phyloP scores from a whole-genome alignment of 2,888 invertebrate genomes.

The Agonum fuliginosum region DNA sequence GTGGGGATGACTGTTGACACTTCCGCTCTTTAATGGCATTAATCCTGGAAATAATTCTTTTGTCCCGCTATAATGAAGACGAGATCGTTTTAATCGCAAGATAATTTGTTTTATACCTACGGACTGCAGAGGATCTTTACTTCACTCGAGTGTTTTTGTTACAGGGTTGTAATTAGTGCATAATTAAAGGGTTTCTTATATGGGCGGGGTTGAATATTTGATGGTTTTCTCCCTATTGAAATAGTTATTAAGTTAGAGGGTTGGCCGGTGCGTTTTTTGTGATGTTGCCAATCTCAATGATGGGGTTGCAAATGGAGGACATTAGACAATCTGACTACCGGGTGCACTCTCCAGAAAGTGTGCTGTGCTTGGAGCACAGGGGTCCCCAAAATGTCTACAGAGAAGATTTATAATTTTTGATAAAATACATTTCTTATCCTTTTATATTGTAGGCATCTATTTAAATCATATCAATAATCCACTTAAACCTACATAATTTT shows the following conservation, averaged over 20 bases:
- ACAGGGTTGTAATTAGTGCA: not conserved
- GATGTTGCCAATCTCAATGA: constrained; percentile 52
- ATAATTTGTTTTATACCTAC: constrained; percentile 51
- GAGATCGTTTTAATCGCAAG: constrained; percentile 48
- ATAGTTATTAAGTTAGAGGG: constrained; percentile 37
- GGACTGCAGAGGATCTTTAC: not conserved
- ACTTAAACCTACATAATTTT: too few species aligned
- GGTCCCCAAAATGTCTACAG: too few species aligned
- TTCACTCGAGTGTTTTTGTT: too few species aligned
- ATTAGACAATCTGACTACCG: constrained; percentile 57
- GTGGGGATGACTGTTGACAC: constrained; percentile 18
- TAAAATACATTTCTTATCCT: too few species aligned
- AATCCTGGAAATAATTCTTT: constrained; percentile 50
- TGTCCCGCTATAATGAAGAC: constrained; percentile 34
- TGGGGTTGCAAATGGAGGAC: constrained; percentile 53
- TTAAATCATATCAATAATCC: too few species aligned
- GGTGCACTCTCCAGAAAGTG: constrained; percentile 22
- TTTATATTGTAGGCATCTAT: too few species aligned
- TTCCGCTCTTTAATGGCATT: constrained; percentile 23
- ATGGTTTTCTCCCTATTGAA: constrained; percentile 3
- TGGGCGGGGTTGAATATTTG: constrained; percentile 1
- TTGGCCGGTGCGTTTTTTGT: constrained; percentile 29
- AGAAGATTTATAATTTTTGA: too few species aligned
- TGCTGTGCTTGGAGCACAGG: not conserved
- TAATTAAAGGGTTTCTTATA: not conserved